Base-by-base conservation (phyloP, 2,113 vertebrate species). In the Ursus arctos region DNA sequence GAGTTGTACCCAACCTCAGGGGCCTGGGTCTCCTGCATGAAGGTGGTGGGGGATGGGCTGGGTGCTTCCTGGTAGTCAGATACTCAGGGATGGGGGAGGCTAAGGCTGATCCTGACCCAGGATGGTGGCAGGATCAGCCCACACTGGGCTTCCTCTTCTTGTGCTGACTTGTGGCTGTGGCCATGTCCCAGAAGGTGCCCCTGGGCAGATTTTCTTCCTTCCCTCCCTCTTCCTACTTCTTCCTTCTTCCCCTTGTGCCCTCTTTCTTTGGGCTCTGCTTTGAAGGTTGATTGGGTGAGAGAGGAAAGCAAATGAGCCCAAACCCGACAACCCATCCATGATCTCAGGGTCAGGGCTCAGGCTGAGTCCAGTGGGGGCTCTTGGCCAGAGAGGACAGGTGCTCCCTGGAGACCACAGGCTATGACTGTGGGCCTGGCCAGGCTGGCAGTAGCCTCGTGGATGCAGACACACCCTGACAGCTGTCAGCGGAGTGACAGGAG, bases 391-490 rank as follows among this genome's bases (percentile, higher is more conserved):
- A 82, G 76, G 74, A 31, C 55, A 88, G 69, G 40, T 53, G 15
- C 8, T 26, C 13, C 59, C 72, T n/a, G 76, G 40, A 82, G n/a
- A 53, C 19, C 63, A 15, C 40, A 16, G 79, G 69, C 69, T 79
- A 55, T 47, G 33, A 36, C 5, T 0, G 16, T 3, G 33, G 84
- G 67, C 47, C 47, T 55, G 24, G 21, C 51, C 10, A 13, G 18
- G 26, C 12, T 1, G 24, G 63, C 49, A 14, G 92, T 55, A 76
- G 89, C 67, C 49, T 72, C 67, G 26, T 1, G 21, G 76, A 15
- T 2, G 4, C 72, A 71, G 57, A 72, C 77, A 36, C 33, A 28
- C 72, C 31, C 53, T 47, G 94, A 97, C 85, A 93, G 96, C 96
- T 81, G 93, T 92, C 95, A 84, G 36, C 0, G 0, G 57, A 53